Base-by-base conservation (phyloP, 2,113 vertebrate genomes). In the Capricornis sumatraensis region DNA sequence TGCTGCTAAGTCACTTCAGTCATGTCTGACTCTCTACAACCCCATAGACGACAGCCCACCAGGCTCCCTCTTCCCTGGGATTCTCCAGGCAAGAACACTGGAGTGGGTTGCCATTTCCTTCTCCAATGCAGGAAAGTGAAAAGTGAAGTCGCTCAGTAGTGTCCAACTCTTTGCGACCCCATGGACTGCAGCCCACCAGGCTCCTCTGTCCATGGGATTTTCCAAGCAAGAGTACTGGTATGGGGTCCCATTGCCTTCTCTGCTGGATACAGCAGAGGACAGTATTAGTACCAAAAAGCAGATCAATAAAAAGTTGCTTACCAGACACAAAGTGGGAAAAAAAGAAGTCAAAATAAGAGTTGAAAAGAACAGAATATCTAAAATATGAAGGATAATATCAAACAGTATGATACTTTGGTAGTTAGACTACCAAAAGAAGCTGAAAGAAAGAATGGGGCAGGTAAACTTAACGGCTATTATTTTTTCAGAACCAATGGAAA, bases 281-380 rank as follows among this genome's bases (percentile, higher is more conserved):
- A 81, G 2, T 71, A 91, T 79, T 9, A 53, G 9, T 94, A 33
- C 9, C 14, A 25, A 87, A 76, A 28, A 33, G 23, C 19, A 47
- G 12, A 91, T 47, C 40, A 88, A 57, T 97, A 64, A 27, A 85
- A 94, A 14, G 1, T 50, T 82, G 50, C 33, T 47, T 62, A 58
- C 23, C 6, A 67, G 23, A 89, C 23, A 58, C 33, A 93, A 83
- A 40, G 7, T 55, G 10, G 11, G 55, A 52, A 64, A 36, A 78
- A 58, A 71, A 60, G 10, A 53, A 81, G 13, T 83, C 62, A 92
- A 92, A 92, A 30, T 36, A 57, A 16, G 33, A 84, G 45, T 85
- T 30, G n/a, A 58, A 89, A 89, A 78, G 25, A 89, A 79, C 9
- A 95, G 23, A 83, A n/a, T 89, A 67, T 33, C 21, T 85, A 71